Base-by-base conservation (phyloP, 2,888 invertebrate species). In the Tubiluchus corallicola region DNA sequence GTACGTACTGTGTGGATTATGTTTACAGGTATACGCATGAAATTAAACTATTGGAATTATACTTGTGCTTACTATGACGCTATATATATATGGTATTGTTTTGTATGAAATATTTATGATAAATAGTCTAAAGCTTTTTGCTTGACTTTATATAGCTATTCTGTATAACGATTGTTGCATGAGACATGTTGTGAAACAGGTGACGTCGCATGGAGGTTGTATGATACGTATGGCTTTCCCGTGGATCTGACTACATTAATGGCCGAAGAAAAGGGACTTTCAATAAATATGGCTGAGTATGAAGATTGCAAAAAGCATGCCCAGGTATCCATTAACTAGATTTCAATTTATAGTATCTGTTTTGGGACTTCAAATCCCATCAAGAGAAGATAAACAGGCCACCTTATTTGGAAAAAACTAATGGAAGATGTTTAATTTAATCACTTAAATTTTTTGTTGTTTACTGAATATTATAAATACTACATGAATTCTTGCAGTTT, bases 181-280 rank as follows among this genome's bases (percentile, higher is more conserved):
- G n/a, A n/a, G n/a, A n/a, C n/a, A n/a, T n/a, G n/a, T n/a, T n/a
- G n/a, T n/a, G n/a, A n/a, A n/a, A 3, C 53, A 63, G 71, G 96
- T 44, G 88, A 96, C 65, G 77, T 98, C 41, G 94, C 96, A 1
- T 98, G 98, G 98, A 74, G 92, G 46, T 69, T 98, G 45, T 98
- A 99, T 65, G 98, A 98, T 60, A 99, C 98, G 0, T 98, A 96
- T 61, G 98, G 98, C 16, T 99, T 99, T 62, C 98, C 98, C 1
- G 76, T 96, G 44, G 98, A 99, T 71, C 73, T 99, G 50, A 99
- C 98, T 0, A 80, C 82, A 56, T 69, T 99, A 21, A 99, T 99
- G 94, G 82, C 82, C 41, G 98, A 98, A 69, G 98, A 98, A 68
- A 84, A 81, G 57, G 82, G 81, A 1, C 69, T 98, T 3, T 64